Percentiles rank a stretch among this genome's conserved stretches.
phyloP scores from a whole-genome alignment of 1,140 invertebrate species.

The Ctenoplectra terminalis region DNA sequence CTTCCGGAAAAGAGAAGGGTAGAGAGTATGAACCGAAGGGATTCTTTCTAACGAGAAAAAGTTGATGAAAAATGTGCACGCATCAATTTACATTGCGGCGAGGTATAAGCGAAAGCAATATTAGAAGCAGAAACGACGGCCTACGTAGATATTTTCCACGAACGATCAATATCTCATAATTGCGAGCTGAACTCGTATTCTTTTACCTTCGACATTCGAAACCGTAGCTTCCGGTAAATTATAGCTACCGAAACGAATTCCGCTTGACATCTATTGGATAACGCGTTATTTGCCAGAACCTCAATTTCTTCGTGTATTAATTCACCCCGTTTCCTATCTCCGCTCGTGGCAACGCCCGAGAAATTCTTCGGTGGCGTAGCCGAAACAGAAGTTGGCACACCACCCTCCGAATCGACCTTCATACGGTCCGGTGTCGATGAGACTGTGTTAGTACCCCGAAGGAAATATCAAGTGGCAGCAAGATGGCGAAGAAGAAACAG shows the following conservation, averaged over 20 bases:
- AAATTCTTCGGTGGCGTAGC: not conserved
- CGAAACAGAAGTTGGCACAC: conserved; percentile 52
- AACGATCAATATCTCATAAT: not conserved
- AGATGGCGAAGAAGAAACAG: conserved; percentile 61
- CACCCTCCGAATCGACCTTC: conserved; percentile 6
- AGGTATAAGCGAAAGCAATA: not conserved
- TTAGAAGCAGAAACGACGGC: not conserved
- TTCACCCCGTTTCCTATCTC: not conserved
- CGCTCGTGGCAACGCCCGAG: not conserved
- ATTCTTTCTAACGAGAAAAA: not conserved
- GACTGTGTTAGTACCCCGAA: conserved; percentile 51
- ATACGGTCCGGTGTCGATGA: conserved; percentile 51
- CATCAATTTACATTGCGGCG: not conserved
- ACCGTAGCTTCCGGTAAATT: not conserved
- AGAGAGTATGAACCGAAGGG: not conserved
- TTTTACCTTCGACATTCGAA: not conserved
- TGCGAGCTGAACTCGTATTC: not conserved
- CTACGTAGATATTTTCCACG: not conserved
- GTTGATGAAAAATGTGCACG: not conserved
- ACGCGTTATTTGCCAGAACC: not conserved
- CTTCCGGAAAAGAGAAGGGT: conserved; percentile 18
- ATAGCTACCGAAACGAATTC: not conserved
- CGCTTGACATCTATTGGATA: not conserved
- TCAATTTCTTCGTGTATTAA: not conserved
- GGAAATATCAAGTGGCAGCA: conserved; percentile 69